phyloP scores from a whole-genome alignment of 2,888 invertebrate species.

The Stratiomys singularior region DNA sequence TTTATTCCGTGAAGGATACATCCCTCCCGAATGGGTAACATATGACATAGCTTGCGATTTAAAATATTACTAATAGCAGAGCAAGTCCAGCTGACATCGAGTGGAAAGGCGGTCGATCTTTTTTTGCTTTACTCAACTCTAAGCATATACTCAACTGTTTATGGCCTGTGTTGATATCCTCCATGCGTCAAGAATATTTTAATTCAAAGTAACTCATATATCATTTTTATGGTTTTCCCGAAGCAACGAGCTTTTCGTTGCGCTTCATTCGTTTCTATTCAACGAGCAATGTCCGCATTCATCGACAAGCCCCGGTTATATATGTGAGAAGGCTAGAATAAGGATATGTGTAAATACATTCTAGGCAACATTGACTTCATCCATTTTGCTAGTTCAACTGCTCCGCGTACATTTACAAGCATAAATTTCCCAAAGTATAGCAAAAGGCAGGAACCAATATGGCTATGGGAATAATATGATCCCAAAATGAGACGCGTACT shows the following conservation, averaged over 20 bases:
- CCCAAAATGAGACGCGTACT: not conserved
- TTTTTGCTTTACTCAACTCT: too few relatives aligned
- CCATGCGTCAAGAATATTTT: conserved; percentile 32
- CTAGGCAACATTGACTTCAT: conserved; percentile 11
- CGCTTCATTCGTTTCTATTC: not conserved
- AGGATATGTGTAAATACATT: conserved; percentile 13
- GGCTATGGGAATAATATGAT: conserved; percentile 24
- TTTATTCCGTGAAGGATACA: not conserved
- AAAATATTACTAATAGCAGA: conserved; percentile 26
- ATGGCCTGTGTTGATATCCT: not conserved
- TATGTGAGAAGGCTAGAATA: not conserved
- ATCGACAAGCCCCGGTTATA: not conserved
- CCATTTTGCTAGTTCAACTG: not conserved
- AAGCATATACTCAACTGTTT: not conserved
- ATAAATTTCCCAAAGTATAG: not conserved
- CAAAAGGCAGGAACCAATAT: conserved; percentile 13
- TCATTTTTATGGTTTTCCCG: conserved; percentile 24
- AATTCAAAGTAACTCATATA: conserved; percentile 37
- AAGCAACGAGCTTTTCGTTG: conserved; percentile 5
- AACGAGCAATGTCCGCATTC: not conserved
- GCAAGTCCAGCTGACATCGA: not conserved
- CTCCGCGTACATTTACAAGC: not conserved
- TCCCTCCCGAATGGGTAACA: not conserved
- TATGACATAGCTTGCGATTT: not conserved
- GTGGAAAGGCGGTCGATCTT: not conserved